A percentile compares a stretch with the other conserved stretches of the same genome.
Evolutionary conservation across 2,888 invertebrate species (phyloP).

Genomic region (Apodemia hepburni): DNA sequence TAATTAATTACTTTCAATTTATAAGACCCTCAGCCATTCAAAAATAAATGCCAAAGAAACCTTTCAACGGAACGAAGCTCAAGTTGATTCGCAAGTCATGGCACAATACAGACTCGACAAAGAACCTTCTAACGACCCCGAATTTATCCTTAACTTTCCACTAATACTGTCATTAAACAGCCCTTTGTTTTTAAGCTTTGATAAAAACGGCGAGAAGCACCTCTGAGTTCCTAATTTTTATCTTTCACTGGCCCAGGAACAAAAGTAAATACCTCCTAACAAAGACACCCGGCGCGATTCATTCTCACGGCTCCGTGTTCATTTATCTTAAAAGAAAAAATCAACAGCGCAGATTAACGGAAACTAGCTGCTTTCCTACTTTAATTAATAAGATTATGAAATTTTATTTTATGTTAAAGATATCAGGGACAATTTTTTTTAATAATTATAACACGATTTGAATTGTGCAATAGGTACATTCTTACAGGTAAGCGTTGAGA

Average conservation of each 20-base stretch:
- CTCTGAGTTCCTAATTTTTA: conserved; percentile 71
- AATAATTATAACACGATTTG: too few relatives aligned
- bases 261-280: conserved; percentile 51
- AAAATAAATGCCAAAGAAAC: conserved; percentile 10
- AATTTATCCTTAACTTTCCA: conserved; percentile 77
- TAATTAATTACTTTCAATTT: conserved; percentile 12
- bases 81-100: conserved; percentile 49
- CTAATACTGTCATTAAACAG: conserved; percentile 77
- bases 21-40: conserved; percentile 9
- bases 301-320: conserved; percentile 18
- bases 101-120: conserved; percentile 69
- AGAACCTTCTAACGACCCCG: conserved; percentile 66
- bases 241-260: conserved; percentile 58
- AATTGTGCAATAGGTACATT: too few relatives aligned
- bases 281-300: conserved; percentile 45
- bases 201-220: conserved; percentile 68
- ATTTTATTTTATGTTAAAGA: neutral
- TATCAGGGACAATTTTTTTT: too few relatives aligned
- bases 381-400: conserved; percentile 12
- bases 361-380: conserved; percentile 14
- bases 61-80: conserved; percentile 19
- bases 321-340: conserved; percentile 28
- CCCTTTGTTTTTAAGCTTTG: conserved; percentile 73
- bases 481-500: too few relatives aligned
- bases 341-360: conserved; percentile 26